Percentiles rank a stretch among this genome's conserved stretches.
phyloP scores from a whole-genome alignment of 2,888 invertebrate species.

The Rotaria magnacalcarata region DNA sequence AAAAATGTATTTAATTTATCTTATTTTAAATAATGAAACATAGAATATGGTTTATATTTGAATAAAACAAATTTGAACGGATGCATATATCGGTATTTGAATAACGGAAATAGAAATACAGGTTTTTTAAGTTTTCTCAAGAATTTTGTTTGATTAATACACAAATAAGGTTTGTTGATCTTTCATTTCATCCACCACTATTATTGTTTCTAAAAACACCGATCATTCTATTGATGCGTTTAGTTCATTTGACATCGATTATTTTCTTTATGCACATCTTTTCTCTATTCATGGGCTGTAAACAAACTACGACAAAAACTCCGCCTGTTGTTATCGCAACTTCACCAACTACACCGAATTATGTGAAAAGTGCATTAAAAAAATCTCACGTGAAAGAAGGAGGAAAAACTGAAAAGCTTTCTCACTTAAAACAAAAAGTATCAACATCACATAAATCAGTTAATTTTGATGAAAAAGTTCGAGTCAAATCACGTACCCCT shows the following conservation, averaged over 20 bases:
- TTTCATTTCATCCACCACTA: background rate
- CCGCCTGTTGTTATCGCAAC: background rate
- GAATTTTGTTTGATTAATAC: too few species aligned
- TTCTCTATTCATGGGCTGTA: background rate
- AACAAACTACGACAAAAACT: background rate
- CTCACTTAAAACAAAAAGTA: background rate
- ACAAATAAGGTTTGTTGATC: too few species aligned
- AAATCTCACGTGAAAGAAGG: background rate
- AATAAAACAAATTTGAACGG: too few species aligned
- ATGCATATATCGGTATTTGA: too few species aligned
- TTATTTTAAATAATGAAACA: too few species aligned
- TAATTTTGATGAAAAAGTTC: background rate
- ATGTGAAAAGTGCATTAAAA: background rate
- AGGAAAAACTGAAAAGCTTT: background rate
- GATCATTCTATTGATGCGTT: background rate
- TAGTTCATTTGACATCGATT: background rate
- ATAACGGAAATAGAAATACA: too few species aligned
- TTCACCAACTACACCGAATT: background rate
- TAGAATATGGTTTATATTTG: too few species aligned
- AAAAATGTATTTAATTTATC: too few species aligned
- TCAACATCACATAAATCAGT: background rate
- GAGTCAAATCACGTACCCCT: background rate
- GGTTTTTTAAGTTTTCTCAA: too few species aligned
- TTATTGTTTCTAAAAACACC: background rate
- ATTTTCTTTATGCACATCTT: background rate